Conservation (phyloP, 92 coral and sea anemone species). For the Montipora capitata region DNA sequence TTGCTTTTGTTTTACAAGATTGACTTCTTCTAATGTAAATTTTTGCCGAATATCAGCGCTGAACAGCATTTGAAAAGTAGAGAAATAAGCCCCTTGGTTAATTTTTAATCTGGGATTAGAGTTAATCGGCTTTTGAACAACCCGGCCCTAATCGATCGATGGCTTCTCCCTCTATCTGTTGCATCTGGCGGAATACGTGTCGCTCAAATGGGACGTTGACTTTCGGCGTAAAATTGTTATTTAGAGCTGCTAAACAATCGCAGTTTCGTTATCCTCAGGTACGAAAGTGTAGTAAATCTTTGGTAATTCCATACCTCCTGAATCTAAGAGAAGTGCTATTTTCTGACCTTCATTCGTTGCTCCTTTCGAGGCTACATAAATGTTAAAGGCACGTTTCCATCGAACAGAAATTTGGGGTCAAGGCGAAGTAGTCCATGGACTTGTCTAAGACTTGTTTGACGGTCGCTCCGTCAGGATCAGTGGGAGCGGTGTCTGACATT, state of each 20-base stretch:
- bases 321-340: conserved; percentile 54
- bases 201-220: conserved; percentile 22
- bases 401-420: conserved; percentile 70
- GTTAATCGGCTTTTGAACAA: too few relatives aligned
- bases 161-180: conserved; percentile 53
- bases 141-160: conserved; percentile 26
- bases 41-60: too few relatives aligned
- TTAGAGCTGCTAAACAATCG: conserved; percentile 60
- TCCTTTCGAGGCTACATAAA: conserved; percentile 50
- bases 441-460: conserved; percentile 10
- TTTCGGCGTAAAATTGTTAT: conserved; percentile 68
- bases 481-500: too few relatives aligned
- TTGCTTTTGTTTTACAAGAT: too few relatives aligned
- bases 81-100: too few relatives aligned
- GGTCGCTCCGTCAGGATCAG: not conserved
- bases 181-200: conserved; percentile 62
- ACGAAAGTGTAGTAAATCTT: too few relatives aligned
- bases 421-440: conserved; percentile 51
- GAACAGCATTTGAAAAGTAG: too few relatives aligned
- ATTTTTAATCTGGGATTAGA: too few relatives aligned
- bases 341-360: conserved; percentile 46
- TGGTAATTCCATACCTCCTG: conserved; percentile 60
- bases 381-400: conserved; percentile 72
- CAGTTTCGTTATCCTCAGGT: conserved; percentile 33
- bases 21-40: too few relatives aligned